Evolutionary conservation across 1,140 invertebrate species (phyloP), one percentile per base, ranked within the genome.

Genomic region (Oppia nitens): DNA sequence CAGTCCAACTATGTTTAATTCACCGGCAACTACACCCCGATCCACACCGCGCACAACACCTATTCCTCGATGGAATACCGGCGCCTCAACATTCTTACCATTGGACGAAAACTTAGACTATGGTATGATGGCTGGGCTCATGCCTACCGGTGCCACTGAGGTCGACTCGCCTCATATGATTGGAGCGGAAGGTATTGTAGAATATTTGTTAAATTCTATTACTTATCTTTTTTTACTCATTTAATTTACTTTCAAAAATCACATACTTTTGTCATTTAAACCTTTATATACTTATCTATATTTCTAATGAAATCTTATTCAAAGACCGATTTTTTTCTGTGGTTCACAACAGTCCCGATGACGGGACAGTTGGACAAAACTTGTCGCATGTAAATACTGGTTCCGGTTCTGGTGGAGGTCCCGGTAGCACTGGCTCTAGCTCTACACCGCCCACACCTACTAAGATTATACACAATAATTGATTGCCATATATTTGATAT

Each of bases 31-130:
- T 67, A 82, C 81, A 54, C 80, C 83, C 49, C 78, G 83, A 66
- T 77, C 79, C 63, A 79, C 80, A 65, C 74, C 82, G 63, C 67
- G 75, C 45, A 73, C 75, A 27, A 75, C 75, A 9, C 74, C 76
- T 23, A 77, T 85, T 64, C 77, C 85, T 29, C 77, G 89, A 62
- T 95, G 90, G 90, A 91, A 84, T 65, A 76, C 77, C 4, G 78
- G 81, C 26, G 23, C 52, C 2, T 48, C 47, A 1, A 83, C 85
- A 20, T 87, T 92, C 70, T 84, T 91, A 65, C 83, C 82, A 45
- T 71, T 92, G 58, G 90, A 94, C 68, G 90, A 94, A 68, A 77
- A 75, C 62, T 73, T 78, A 66, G 90, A 95, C 72, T 93, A 94
- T 72, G 85, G 83, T 66, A 89, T 86, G 69, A 73, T 77, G 80